Evolutionary conservation across 2,888 invertebrate genomes (phyloP), one percentile per base, ranked within the genome.

Genomic region (Lochmaea crataegi): DNA sequence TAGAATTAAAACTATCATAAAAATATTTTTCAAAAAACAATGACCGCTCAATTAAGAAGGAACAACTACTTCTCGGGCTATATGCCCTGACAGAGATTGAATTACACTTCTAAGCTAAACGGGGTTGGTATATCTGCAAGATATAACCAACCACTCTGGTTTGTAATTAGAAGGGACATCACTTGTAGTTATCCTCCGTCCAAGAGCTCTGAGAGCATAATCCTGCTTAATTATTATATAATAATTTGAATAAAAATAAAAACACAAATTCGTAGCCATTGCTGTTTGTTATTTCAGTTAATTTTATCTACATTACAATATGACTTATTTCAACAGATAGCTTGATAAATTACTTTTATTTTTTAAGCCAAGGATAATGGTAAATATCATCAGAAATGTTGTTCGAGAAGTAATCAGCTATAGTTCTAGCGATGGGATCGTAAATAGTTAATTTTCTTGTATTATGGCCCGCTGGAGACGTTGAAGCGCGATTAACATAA

Each of bases 341-440:
- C 14, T 51, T n/a, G 51, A n/a, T 14, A 14, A 4, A 53, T 53
- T 16, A 53, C 18, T 11, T 63, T 72, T 68, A 75, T 68, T 75
- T 75, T 69, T 75, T 75, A 69, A 75, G 57, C 72, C 72, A 72
- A 63, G 69, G 69, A 38, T 69, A 75, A 68, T 67, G 64, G 65
- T 72, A 69, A 72, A 72, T 58, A 57, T 77, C 78, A 53, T 76
- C 75, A 4, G 79, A 76, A 16, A 80, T 75, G 60, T 86, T 86
- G 70, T 85, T 86, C 14, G 82, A 79, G 64, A 87, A 82, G 75
- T 86, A 87, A 60, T 84, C 86, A 26, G 86, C 86, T 70, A 87
- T 86, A 11, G 84, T 85, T 77, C 84, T 78, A 5, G 86, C 86
- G 32, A 87, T 87, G 5, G 86, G 86, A 70, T 86, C 86, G 60